Percentiles rank a stretch among this genome's conserved stretches.
These are phyloP conservation scores for Cephus rjabovi DNA, from an alignment of 2,888 invertebrate genomes.

Conservation along the genomic window DNA sequence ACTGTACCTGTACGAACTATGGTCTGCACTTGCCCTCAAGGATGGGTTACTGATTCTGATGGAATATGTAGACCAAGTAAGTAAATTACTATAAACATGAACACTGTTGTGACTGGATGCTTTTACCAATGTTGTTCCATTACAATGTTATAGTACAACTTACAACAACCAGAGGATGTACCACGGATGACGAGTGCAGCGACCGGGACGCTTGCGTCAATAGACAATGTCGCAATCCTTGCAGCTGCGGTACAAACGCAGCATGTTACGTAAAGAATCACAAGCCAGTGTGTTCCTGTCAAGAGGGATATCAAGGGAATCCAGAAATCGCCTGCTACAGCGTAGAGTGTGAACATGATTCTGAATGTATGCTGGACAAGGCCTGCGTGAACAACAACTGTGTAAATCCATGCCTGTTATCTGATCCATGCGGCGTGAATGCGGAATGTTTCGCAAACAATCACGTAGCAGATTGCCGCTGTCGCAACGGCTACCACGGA, in stretches of 20 bases:
- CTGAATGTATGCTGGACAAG: conserved; percentile 85
- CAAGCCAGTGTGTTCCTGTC: conserved; percentile 88
- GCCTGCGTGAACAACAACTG: conserved; percentile 89
- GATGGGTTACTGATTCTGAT: conserved; percentile 83
- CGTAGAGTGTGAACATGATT: conserved; percentile 85
- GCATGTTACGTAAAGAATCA: conserved; percentile 86
- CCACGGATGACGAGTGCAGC: conserved; percentile 82
- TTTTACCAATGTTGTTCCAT: background rate
- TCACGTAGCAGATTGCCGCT: conserved; percentile 82
- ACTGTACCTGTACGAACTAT: conserved; percentile 88
- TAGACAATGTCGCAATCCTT: conserved; percentile 87
- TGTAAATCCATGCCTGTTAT: conserved; percentile 85
- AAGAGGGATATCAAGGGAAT: conserved; percentile 86
- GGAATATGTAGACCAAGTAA: conserved; percentile 80
- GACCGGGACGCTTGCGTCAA: conserved; percentile 86
- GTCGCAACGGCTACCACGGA: conserved; percentile 81
- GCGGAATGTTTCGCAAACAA: conserved; percentile 83
- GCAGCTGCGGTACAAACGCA: conserved; percentile 88
- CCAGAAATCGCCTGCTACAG: conserved; percentile 84
- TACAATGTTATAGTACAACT: conserved; percentile 71
- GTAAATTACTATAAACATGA: conserved; percentile 21
- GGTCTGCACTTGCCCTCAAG: conserved; percentile 88
- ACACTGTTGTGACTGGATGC: background rate
- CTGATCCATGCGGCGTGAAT: conserved; percentile 84
- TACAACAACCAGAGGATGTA: conserved; percentile 74